Evolutionary conservation across 2,888 invertebrate species (phyloP).

Genomic region (Liopterus haemorrhoidalis): DNA sequence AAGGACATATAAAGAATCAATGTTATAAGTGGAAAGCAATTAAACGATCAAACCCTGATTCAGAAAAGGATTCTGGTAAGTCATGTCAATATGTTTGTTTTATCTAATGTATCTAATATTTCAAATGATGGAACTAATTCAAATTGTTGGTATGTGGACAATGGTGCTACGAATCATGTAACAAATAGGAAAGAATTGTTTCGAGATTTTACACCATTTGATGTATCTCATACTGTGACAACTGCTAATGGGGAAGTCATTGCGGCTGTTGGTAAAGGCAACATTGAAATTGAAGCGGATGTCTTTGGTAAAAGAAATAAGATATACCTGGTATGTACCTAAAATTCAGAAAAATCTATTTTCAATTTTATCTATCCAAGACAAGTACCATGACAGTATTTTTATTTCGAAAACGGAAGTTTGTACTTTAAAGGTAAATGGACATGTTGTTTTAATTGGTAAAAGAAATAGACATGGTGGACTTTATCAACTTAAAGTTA

Average conservation of each 20-base stretch:
- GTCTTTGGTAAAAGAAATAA: not conserved
- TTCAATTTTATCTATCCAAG: constrained; percentile 17
- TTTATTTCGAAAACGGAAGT: constrained; percentile 15
- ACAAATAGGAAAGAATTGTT: constrained; percentile 9
- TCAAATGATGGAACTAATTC: constrained; percentile 9
- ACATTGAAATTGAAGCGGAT: constrained; percentile 7
- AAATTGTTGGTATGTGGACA: constrained; percentile 19
- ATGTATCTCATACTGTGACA: constrained; percentile 9
- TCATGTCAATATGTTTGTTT: no score
- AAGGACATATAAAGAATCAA: constrained; percentile 13
- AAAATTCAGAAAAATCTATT: constrained; percentile 11
- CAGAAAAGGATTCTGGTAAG: no score
- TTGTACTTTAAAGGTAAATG: constrained; percentile 4
- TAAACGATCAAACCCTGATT: no score
- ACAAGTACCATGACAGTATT: constrained; percentile 11
- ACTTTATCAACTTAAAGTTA: constrained; percentile 7
- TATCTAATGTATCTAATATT: no score
- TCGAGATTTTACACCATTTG: constrained; percentile 11
- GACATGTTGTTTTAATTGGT: constrained; percentile 4
- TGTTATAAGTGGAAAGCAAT: constrained; percentile 22
- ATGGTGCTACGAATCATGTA: constrained; percentile 17
- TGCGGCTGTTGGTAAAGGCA: constrained; percentile 6
- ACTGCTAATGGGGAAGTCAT: constrained; percentile 14
- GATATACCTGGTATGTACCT: constrained; percentile 18
- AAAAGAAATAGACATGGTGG: constrained; percentile 5